Evolutionary conservation across 2,797 vertebrate species (phyloP).

Genomic region (Thripadectes ignobilis): DNA sequence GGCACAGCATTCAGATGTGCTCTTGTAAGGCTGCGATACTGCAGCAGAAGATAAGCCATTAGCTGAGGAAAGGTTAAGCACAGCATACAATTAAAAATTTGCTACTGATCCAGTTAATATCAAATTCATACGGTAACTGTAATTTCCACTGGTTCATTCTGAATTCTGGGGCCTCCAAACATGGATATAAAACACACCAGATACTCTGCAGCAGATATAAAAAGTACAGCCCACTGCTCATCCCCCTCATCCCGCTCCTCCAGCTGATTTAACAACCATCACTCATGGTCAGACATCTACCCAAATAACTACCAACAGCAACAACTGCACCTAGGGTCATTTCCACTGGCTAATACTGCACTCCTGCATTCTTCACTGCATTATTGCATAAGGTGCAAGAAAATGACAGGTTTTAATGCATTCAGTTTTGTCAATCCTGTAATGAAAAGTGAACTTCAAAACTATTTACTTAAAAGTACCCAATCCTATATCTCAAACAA

Average conservation of each 20-base stretch:
- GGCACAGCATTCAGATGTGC: neutral
- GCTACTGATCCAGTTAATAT: neutral
- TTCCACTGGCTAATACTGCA: neutral
- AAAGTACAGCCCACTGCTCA: neutral
- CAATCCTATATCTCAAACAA: neutral
- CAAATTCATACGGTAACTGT: neutral
- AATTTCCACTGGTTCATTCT: neutral
- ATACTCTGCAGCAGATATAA: fast-evolving
- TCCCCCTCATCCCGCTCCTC: neutral
- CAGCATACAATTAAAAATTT: neutral
- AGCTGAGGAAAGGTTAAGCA: neutral
- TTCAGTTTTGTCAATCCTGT: neutral
- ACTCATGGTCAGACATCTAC: neutral
- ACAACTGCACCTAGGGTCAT: neutral
- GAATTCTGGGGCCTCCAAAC: neutral
- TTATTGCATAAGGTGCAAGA: neutral
- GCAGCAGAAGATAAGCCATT: neutral
- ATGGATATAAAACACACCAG: fast-evolving
- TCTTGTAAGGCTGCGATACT: too few relatives aligned
- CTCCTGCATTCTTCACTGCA: neutral
- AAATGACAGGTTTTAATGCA: fast-evolving
- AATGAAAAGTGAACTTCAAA: neutral
- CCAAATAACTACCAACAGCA: neutral
- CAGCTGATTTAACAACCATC: neutral
- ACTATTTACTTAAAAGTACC: neutral